These are phyloP conservation scores for Balanococcus diminutus DNA, from an alignment of 2,888 invertebrate species.

Conservation along the genomic window DNA sequence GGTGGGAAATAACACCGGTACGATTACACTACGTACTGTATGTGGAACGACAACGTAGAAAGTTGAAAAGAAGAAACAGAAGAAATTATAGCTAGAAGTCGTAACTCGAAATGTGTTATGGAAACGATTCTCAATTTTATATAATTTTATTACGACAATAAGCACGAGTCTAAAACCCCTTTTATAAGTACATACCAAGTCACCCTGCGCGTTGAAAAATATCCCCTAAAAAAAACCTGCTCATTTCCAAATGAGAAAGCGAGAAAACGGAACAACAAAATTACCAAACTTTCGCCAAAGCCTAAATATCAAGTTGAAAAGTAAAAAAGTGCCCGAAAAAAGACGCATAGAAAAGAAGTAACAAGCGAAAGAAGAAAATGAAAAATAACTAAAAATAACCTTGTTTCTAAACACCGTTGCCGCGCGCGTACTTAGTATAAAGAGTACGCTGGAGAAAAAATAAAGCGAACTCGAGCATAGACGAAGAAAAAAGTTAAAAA, in stretches of 20 bases:
- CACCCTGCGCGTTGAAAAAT: slow-evolving; percentile 2
- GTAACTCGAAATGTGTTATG: slow-evolving; percentile 28
- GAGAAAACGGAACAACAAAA: slow-evolving; percentile 26
- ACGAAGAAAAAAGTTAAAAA: not conserved
- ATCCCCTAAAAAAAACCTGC: not conserved
- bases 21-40: too few species aligned
- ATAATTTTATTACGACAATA: slow-evolving; percentile 38
- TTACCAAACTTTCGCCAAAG: slow-evolving; percentile 24
- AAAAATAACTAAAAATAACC: slow-evolving; percentile 43
- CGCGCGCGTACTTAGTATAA: not conserved
- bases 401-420: slow-evolving; percentile 32
- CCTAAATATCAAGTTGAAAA: slow-evolving; percentile 38
- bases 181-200: not conserved
- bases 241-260: not conserved
- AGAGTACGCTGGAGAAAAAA: slow-evolving; percentile 1
- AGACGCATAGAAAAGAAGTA: slow-evolving; percentile 16
- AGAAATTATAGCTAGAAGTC: not conserved
- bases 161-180: not conserved
- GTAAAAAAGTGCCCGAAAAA: slow-evolving; percentile 34
- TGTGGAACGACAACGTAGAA: not conserved
- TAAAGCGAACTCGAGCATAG: slow-evolving; percentile 21
- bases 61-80: not conserved
- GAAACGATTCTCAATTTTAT: slow-evolving; percentile 26
- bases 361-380: slow-evolving; percentile 26
- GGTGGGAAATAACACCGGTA: slow-evolving; percentile 5